Conservation (phyloP, 2,113 vertebrate species). For the Ctenodactylus gundi region DNA sequence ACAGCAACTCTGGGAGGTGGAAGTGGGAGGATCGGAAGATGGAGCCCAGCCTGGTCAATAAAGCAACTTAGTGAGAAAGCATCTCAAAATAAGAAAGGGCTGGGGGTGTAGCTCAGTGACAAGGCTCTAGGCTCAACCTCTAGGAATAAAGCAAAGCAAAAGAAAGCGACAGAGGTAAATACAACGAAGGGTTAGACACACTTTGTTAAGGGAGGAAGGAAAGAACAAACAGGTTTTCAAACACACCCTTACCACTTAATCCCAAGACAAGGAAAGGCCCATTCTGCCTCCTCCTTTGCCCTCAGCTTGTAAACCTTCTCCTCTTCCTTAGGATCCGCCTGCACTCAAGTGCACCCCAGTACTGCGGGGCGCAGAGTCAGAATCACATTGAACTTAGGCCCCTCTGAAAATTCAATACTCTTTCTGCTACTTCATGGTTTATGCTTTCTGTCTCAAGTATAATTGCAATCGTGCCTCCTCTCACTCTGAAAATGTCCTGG, state of each 20-base stretch:
- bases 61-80: too few relatives aligned
- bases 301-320: neutral
- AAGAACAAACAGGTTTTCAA: neutral
- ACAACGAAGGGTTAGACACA: too few relatives aligned
- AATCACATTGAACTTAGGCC: neutral
- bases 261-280: neutral
- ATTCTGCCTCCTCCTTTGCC: too few relatives aligned
- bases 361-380: constrained; percentile 7
- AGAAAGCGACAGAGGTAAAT: too few relatives aligned
- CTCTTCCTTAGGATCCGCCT: neutral
- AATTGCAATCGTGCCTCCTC: neutral
- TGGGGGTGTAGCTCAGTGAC: too few relatives aligned
- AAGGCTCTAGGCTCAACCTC: too few relatives aligned
- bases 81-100: too few relatives aligned
- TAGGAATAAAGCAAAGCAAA: too few relatives aligned
- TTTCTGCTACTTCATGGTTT: neutral
- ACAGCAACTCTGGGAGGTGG: too few relatives aligned
- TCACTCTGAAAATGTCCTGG: neutral
- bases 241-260: neutral
- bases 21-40: too few relatives aligned
- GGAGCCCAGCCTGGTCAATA: too few relatives aligned
- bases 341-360: neutral
- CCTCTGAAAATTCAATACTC: constrained; percentile 13
- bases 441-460: neutral
- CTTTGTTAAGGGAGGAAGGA: neutral